These are phyloP conservation scores for Struthio camelus DNA, from an alignment of 2,113 vertebrate genomes.

Conservation along the genomic window DNA sequence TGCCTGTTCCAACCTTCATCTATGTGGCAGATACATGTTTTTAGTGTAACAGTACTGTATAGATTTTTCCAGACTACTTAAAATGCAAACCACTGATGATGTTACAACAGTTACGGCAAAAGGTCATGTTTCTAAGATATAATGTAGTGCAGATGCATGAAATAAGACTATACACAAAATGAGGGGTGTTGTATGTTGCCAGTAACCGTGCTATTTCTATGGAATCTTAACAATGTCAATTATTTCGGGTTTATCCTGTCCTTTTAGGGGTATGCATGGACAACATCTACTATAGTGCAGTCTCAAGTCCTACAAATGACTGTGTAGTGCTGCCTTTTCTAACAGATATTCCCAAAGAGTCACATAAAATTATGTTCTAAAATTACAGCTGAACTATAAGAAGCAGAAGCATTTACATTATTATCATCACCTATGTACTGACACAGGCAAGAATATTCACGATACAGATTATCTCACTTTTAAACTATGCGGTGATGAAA, in stretches of 20 bases:
- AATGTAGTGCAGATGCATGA: background rate
- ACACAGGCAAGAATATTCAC: constrained; percentile 37
- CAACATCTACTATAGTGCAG: background rate
- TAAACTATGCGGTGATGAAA: constrained; percentile 2
- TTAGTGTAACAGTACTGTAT: background rate
- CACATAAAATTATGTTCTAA: constrained; percentile 21
- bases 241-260: background rate
- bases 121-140: constrained; percentile 24
- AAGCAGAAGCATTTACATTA: constrained; percentile 44
- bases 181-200: constrained; percentile 5
- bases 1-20: background rate
- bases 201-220: background rate
- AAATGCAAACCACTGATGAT: constrained; percentile 7
- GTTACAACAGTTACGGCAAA: background rate
- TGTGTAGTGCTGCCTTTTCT: background rate
- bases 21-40: background rate
- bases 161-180: constrained; percentile 6
- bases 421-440: constrained; percentile 33
- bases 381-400: constrained; percentile 3
- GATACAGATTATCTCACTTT: constrained; percentile 27
- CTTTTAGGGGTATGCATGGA: accelerated
- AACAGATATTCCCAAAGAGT: background rate
- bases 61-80: constrained; percentile 29
- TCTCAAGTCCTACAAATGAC: background rate
- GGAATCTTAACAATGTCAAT: background rate